Evolutionary conservation across 2,888 invertebrate genomes (phyloP), one percentile per base, ranked within the genome.

Genomic region (Trichogramma evanescens): DNA sequence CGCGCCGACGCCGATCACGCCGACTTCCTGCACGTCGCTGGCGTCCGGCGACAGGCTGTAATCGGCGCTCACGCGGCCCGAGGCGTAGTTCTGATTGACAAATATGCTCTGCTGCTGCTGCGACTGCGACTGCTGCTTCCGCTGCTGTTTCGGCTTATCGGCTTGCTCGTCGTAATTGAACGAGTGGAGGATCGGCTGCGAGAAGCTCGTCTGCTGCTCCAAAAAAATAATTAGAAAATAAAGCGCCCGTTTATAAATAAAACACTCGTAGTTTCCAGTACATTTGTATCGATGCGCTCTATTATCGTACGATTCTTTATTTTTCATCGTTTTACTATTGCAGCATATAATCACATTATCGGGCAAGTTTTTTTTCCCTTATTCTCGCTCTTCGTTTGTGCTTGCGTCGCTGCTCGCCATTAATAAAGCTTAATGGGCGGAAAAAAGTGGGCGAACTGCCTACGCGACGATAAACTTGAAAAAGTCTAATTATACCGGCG

Each of bases 101-200:
- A 71, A 63, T 41, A 73, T 67, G 67, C 82, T 75, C 71, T 59
- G 79, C 44, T 65, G 65, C 50, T 67, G 67, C 39, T 65, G 62
- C 45, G 64, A 63, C 13, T 62, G 6, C 66, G 66, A 26, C 45
- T 65, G 64, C 13, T 62, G 63, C 5, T 62, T 65, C 6, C 66
- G 66, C 8, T 68, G 66, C 64, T 71, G 67, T 58, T 70, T 70
- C 61, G 72, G 61, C 59, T 73, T 70, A 66, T 71, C 74, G 50
- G 71, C 70, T 54, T 76, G 74, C 61, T 76, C 76, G 55, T 75
- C 72, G 58, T 76, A 76, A 66, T 76, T 76, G 55, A 76, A 76
- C 0, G 76, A 75, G 50, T 76, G 75, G 69, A 76, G 72, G 58
- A 72, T 72, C 0, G 76, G 74, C 59, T 73, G 75, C 1, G 74